Evolutionary conservation across 2,113 vertebrate species (phyloP), one percentile per base, ranked within the genome.

Genomic region (Prietella phreatophila): DNA sequence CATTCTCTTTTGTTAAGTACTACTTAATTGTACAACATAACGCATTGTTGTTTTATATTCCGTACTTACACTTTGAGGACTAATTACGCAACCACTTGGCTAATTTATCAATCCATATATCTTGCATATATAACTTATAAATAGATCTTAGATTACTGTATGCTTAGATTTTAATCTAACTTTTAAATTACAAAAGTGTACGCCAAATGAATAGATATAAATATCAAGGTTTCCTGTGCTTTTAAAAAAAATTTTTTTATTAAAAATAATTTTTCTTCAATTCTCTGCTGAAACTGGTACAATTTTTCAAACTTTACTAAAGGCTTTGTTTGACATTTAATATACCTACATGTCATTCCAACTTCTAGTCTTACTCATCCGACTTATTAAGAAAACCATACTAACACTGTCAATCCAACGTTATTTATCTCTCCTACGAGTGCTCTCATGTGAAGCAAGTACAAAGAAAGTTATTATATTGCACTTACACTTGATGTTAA

Each of bases 401-500:
- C 19, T 36, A 36, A 22, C 30, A 82, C 17, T 58, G n/a, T 22
- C 55, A 36, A 33, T 10, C 27, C 3, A 25, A 80, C 50, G 10
- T 39, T 36, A 82, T 82, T 60, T 39, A 82, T 39, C 11, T 39
- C 19, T 36, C 8, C 80, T 60, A 2, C 11, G 20, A 36, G 80
- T 39, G 80, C 55, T 58, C 30, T 39, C 11, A 25, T 36, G 56
- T 82, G 20, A 60, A 39, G 19, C 17, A 14, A 82, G 30, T 15
- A 60, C 55, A 82, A 82, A 20, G n/a, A 80, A 80, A 39, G 55
- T 36, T 60, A 82, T 82, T 60, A 60, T 60, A 5, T 5, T 25
- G 56, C 80, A 82, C 80, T 82, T 60, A 58, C 56, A 60, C 80
- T 60, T 36, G 30, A 61, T 39, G 30, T 82, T 60, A 60, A 60